Evolutionary conservation across 2,888 invertebrate species (phyloP), one percentile per base, ranked within the genome.

Genomic region (Ormyrus rosae): DNA sequence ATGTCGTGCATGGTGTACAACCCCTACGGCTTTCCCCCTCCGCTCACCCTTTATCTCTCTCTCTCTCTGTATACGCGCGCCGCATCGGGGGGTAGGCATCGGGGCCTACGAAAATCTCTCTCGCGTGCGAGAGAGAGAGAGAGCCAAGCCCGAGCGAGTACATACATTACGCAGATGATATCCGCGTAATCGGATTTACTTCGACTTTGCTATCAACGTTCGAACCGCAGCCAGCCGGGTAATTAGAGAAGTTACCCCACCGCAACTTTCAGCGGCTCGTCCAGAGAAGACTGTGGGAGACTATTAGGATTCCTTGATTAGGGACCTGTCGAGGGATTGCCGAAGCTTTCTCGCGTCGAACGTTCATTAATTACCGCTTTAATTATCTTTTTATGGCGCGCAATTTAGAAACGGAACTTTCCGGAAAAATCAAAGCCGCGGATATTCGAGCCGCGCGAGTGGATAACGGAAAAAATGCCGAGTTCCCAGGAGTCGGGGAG

Each of bases 181-280:
- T 89, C 89, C 90, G 84, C 87, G 85, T 90, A 90, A 90, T 90
- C 90, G 88, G 89, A 90, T 90, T 90, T 90, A 89, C 90, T 90
- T 89, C 87, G 89, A 90, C 89, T 90, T 88, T 86, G 89, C 88
- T 88, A 90, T 90, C 89, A 90, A 89, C 89, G 86, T 88, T 88
- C 85, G 83, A 81, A 84, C 86, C 87, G 85, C 84, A 84, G 85
- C 85, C 87, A 87, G 85, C 87, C 85, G 87, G 86, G 86, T 90
- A 90, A 90, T 90, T 90, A 89, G 88, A 87, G 79, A 74, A 82
- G 79, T 75, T 68, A 70, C 71, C 71, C 81, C 13, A 45, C 60
- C 11, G 8, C 50, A 7, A n/a, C 67, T 79, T 79, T 79, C 73
- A 58, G 13, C 73, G 64, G 69, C 51, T 73, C 73, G 50, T 69